Evolutionary conservation across 1,140 invertebrate genomes (phyloP).

Genomic region (Drosophila lacertosa): DNA sequence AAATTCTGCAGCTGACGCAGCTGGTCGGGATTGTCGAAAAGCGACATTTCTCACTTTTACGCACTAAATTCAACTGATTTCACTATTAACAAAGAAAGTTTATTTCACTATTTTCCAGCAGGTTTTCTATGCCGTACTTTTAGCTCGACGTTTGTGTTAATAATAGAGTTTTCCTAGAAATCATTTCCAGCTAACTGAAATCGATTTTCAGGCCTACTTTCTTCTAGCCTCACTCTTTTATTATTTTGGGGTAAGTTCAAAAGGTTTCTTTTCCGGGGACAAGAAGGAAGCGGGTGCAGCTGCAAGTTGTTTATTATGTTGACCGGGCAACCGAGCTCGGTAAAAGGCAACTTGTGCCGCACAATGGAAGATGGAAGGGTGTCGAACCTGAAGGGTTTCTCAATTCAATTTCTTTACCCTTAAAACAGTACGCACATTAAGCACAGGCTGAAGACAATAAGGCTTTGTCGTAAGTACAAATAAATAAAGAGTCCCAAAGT

Average conservation of each 20-base stretch:
- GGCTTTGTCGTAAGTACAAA: no score
- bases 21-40: conserved; percentile 75
- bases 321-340: conserved; percentile 31
- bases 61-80: neutral
- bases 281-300: conserved; percentile 11
- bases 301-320: conserved; percentile 48
- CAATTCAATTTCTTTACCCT: neutral
- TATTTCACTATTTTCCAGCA: neutral
- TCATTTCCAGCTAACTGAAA: conserved; percentile 4
- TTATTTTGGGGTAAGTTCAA: neutral
- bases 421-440: no score
- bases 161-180: conserved; percentile 23
- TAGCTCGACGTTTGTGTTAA: conserved; percentile 9
- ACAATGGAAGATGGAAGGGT: neutral
- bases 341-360: neutral
- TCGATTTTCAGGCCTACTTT: conserved; percentile 40
- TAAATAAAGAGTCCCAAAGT: no score
- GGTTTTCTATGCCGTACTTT: conserved; percentile 1
- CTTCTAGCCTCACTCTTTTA: conserved; percentile 21
- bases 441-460: no score
- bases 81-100: neutral
- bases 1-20: conserved; percentile 60
- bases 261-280: neutral
- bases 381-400: neutral
- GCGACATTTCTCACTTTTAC: conserved; percentile 53